Evolutionary conservation across 2,888 invertebrate species (phyloP), one percentile per base, ranked within the genome.

Genomic region (Orthosia incerta): DNA sequence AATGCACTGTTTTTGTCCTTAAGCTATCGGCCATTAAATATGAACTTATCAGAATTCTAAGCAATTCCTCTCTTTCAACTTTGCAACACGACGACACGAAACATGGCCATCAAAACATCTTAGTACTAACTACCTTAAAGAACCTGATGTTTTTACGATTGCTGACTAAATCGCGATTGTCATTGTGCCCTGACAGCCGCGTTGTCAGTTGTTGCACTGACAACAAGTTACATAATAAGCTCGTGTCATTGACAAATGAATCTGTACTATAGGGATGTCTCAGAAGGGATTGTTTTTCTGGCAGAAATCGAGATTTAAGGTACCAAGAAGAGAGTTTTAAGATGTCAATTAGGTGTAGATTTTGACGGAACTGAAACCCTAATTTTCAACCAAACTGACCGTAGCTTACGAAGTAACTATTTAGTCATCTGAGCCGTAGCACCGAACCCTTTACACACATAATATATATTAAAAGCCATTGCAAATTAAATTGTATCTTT

Each of bases 201-300:
- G 79, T 69, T 76, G 82, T 76, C 85, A 85, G 73, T 70, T 79
- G 81, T 67, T 81, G 64, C 71, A 39, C 45, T 81, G 79, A 77
- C 81, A 78, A 64, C 82, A 71, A 78, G 74, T 77, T 84, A 86
- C 84, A 82, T 80, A 84, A 82, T 84, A 80, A 79, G 69, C 64
- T 48, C 60, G 64, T 84, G 84, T 86, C 86, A 79, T 76, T 82
- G 84, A 86, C 84, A 86, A 86, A 86, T 86, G 82, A 77, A 79
- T 80, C 75, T 75, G 67, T 72, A 73, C 50, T 66, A 72, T 74
- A 79, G 75, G 83, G 77, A 73, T 83, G 82, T 68, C 75, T 13
- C 20, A 48, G 23, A 60, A 67, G 4, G 16, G 59, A 20, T 15
- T n/a, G 39, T n/a, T 51, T 66, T 23, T 31, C 72, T 51, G 48